A percentile compares a stretch with the other conserved stretches of the same genome.
phyloP scores from a whole-genome alignment of 2,113 vertebrate species.

The Leucosticte australis region DNA sequence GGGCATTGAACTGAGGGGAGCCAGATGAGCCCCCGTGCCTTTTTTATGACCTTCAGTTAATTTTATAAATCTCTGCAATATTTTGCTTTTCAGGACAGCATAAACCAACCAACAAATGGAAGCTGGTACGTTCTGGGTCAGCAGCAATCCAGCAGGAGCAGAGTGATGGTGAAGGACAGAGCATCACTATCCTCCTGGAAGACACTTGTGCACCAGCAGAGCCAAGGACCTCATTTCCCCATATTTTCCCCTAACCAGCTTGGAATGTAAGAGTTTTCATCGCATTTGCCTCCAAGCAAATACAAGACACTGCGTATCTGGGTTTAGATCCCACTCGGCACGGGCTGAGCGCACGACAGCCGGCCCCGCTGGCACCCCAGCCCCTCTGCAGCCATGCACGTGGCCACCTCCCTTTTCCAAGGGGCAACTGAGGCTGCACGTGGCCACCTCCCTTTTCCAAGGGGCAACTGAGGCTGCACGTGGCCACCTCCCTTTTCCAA shows the following conservation, averaged over 20 bases:
- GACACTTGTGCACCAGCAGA: not conserved
- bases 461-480: too few species aligned
- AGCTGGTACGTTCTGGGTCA: rapidly evolving
- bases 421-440: too few species aligned
- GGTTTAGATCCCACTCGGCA: not conserved
- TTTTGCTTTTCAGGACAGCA: not conserved
- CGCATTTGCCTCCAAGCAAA: not conserved
- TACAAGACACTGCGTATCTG: rapidly evolving
- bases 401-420: not conserved
- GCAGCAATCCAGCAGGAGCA: not conserved
- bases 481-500: not conserved
- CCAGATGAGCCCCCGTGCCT: not conserved
- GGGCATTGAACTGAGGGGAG: not conserved
- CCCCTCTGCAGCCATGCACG: rapidly evolving
- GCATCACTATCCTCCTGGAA: rapidly evolving
- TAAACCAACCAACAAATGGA: not conserved
- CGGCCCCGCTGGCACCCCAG: not conserved
- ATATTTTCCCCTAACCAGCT: not conserved
- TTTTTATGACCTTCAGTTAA: not conserved
- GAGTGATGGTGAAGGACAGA: not conserved
- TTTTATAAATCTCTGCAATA: not conserved
- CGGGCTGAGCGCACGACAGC: rapidly evolving
- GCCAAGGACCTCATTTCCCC: not conserved
- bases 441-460: not conserved
- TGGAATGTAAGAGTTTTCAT: not conserved